phyloP scores from a whole-genome alignment of 2,888 invertebrate species.

The Cerastis rubricosa region DNA sequence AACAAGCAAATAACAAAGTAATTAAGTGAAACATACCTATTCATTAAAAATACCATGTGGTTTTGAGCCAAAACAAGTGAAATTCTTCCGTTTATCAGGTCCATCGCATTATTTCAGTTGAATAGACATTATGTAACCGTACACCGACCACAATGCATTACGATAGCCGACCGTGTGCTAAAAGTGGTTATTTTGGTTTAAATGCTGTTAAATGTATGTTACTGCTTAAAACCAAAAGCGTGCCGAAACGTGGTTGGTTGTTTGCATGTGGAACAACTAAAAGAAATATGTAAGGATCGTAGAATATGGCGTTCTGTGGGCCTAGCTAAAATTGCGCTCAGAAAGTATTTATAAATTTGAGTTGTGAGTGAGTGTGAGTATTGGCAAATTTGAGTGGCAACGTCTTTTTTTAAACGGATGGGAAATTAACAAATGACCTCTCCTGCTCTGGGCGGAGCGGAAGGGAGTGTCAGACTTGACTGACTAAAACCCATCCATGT shows the following conservation, averaged over 20 bases:
- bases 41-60: conserved; percentile 49
- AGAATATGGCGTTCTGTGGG: background rate
- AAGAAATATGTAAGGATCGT: background rate
- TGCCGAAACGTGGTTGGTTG: background rate
- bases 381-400: background rate
- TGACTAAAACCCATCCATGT: too few relatives aligned
- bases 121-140: conserved; percentile 47
- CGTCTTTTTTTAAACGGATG: too few relatives aligned
- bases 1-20: too few relatives aligned
- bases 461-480: too few relatives aligned
- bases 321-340: background rate
- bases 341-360: background rate
- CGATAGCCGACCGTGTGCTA: conserved; percentile 28
- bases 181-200: conserved; percentile 43
- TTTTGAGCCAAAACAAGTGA: conserved; percentile 34
- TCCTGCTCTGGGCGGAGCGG: too few relatives aligned
- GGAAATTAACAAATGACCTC: too few relatives aligned
- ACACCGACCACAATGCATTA: conserved; percentile 47
- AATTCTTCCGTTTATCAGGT: conserved; percentile 54
- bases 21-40: conserved; percentile 32
- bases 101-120: conserved; percentile 53
- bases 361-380: too few relatives aligned
- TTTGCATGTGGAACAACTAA: background rate
- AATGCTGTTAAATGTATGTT: conserved; percentile 37
- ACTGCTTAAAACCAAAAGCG: conserved; percentile 5